Base-by-base conservation (phyloP, 1,140 invertebrate genomes). In the Scaptomyza montana region DNA sequence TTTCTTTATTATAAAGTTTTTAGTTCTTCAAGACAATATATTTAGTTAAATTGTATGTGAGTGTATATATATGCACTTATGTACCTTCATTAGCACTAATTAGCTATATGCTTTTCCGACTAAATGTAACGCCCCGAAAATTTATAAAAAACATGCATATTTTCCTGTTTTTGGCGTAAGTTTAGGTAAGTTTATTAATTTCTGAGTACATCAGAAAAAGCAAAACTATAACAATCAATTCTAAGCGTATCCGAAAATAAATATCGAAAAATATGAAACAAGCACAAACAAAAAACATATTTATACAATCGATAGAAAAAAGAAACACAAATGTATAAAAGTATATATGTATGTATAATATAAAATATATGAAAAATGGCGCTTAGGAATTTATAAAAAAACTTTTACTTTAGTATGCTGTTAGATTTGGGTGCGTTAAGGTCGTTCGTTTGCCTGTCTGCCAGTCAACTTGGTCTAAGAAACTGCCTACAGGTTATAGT, bases 11-110 rank as follows among this genome's bases (percentile, higher is more conserved):
- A 43, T 8, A 6, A 16, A 12, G 3, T 41, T 41, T n/a, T 62
- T 59, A 68, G 69, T 72, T 86, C 56, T 75, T 81, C 82, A 72
- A 78, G 62, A 81, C 76, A 62, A 77, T 50, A 56, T 75, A 73
- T 61, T 75, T 82, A 67, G 62, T 82, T 78, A 67, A 67, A 82
- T 74, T 66, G 68, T 78, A 77, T 78, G 13, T 63, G 16, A 49
- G 36, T 69, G 10, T 62, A 56, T 64, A 62, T 47, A 47, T 71
- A 61, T 84, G 73, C 41, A 64, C 33, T 43, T 66, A 46, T 72
- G 39, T 76, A 70, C 67, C 60, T 78, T 74, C 51, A 63, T 86
- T 86, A 85, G 81, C 78, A 85, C 77, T 72, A 76, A 74, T 77
- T 80, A 85, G 80, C 77, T 47, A 85, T 67, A 85, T 62, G 65